Percentiles rank a stretch among this genome's conserved stretches.
These are phyloP conservation scores for Coryphaenoides rupestris DNA, from an alignment of 2,113 vertebrate genomes.

Conservation along the genomic window DNA sequence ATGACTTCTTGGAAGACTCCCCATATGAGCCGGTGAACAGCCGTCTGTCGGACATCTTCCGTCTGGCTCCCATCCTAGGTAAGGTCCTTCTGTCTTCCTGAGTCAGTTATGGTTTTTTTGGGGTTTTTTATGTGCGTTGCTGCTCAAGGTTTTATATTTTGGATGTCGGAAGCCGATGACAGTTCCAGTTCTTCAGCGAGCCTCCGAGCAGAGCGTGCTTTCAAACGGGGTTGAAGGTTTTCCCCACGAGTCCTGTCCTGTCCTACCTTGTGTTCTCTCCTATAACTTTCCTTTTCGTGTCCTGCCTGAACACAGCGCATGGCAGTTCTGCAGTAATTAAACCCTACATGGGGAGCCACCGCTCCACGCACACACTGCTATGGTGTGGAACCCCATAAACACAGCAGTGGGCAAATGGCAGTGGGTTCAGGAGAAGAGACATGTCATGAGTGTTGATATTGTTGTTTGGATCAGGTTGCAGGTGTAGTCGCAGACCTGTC, in stretches of 20 bases:
- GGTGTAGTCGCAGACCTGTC: neutral
- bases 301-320: slow-evolving; percentile 44
- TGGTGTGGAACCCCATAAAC: slow-evolving; percentile 24
- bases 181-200: neutral
- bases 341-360: slow-evolving; percentile 62
- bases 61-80: slow-evolving; percentile 90
- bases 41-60: slow-evolving; percentile 90
- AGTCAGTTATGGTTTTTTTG: too few species aligned
- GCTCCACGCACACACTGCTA: slow-evolving; percentile 41
- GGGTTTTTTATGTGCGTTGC: neutral
- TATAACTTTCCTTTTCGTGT: slow-evolving; percentile 16
- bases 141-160: neutral
- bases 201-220: slow-evolving; percentile 30
- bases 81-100: slow-evolving; percentile 50
- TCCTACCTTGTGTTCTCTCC: neutral
- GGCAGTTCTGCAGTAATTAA: slow-evolving; percentile 40
- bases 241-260: slow-evolving; percentile 10
- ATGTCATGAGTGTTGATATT: neutral
- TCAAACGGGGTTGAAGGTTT: slow-evolving; percentile 12
- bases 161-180: slow-evolving; percentile 6
- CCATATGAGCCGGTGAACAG: slow-evolving; percentile 91
- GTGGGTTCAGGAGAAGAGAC: neutral
- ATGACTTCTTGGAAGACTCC: slow-evolving; percentile 90
- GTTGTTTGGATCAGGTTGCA: neutral
- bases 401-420: slow-evolving; percentile 20